These are phyloP conservation scores for Indicator maculatus DNA, from an alignment of 2,113 vertebrate species.

Conservation along the genomic window DNA sequence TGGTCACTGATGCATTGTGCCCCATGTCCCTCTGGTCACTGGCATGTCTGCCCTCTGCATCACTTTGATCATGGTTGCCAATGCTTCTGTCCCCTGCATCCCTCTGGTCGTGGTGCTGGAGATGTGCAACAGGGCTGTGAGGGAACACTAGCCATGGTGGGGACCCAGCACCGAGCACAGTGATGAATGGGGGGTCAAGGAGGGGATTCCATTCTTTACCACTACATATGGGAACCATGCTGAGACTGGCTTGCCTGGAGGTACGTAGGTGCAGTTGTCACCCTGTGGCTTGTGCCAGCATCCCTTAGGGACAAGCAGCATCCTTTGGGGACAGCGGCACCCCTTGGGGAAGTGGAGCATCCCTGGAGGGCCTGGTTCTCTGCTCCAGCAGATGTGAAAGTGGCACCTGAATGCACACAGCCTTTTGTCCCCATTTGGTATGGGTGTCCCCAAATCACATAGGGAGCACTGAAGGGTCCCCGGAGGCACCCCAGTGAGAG, in stretches of 20 bases:
- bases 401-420: rapidly evolving
- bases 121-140: rapidly evolving
- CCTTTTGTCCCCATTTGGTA: neutral
- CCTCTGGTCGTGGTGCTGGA: neutral
- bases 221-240: rapidly evolving
- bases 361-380: neutral
- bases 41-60: neutral
- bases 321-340: neutral
- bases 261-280: neutral
- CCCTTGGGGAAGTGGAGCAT: neutral
- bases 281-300: rapidly evolving
- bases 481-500: neutral
- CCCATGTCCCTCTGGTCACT: neutral
- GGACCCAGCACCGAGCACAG: rapidly evolving
- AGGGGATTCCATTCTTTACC: neutral
- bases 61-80: neutral
- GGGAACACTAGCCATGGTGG: rapidly evolving
- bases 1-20: neutral
- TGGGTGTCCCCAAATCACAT: neutral
- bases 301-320: neutral
- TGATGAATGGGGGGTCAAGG: rapidly evolving
- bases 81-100: neutral
- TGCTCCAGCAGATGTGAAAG: neutral
- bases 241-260: neutral
- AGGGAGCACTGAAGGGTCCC: neutral